phyloP scores from a whole-genome alignment of 2,888 invertebrate species.

The Ochlodes sylvanus region DNA sequence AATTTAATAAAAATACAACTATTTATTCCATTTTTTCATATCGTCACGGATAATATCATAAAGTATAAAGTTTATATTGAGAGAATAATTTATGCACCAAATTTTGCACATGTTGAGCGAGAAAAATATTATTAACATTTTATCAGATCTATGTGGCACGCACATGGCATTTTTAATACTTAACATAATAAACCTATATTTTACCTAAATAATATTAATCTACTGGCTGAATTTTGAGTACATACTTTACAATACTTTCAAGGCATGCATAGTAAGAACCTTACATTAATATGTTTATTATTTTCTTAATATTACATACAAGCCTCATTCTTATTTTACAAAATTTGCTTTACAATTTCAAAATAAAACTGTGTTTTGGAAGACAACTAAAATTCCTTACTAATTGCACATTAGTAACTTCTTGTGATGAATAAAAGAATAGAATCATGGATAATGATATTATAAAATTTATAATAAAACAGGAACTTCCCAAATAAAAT shows the following conservation, averaged over 20 bases:
- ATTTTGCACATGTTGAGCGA: slow-evolving; percentile 37
- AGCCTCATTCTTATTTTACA: background rate
- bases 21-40: too few relatives aligned
- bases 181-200: slow-evolving; percentile 37
- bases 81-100: background rate
- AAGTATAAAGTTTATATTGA: background rate
- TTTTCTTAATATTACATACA: slow-evolving; percentile 8
- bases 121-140: slow-evolving; percentile 31
- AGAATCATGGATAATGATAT: too few relatives aligned
- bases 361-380: slow-evolving; percentile 3
- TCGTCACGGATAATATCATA: too few relatives aligned
- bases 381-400: slow-evolving; percentile 1
- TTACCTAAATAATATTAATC: slow-evolving; percentile 23
- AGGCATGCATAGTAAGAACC: slow-evolving; percentile 17
- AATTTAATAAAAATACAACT: background rate
- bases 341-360: background rate
- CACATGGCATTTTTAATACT: slow-evolving; percentile 52
- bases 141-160: slow-evolving; percentile 62
- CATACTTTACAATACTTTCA: slow-evolving; percentile 2
- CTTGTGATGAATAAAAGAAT: background rate
- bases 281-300: slow-evolving; percentile 20
- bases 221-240: slow-evolving; percentile 23
- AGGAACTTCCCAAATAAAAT: too few relatives aligned
- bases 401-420: background rate
- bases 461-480: too few relatives aligned